Percentiles rank a stretch among this genome's conserved stretches.
Conservation (phyloP, 2,113 vertebrate species). For the Aphyosemion australe region DNA sequence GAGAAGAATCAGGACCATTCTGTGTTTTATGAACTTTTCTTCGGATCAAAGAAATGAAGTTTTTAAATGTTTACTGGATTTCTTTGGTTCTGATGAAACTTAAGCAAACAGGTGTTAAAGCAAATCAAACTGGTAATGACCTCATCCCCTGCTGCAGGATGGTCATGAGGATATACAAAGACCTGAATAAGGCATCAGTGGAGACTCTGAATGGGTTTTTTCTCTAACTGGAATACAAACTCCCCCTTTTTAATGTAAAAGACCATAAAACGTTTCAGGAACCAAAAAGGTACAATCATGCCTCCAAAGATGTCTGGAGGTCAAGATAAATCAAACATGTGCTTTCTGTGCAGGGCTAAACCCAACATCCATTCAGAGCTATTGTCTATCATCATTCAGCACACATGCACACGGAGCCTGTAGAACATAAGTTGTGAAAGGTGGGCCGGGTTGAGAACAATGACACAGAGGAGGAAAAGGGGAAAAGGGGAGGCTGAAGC, state of each 20-base stretch:
- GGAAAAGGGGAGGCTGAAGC: constrained; percentile 1
- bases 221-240: constrained; percentile 9
- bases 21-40: neutral
- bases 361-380: constrained; percentile 16
- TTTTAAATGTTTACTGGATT: neutral
- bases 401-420: constrained; percentile 6
- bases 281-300: constrained; percentile 10
- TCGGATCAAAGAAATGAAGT: too few relatives aligned
- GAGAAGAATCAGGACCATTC: neutral
- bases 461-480: constrained; percentile 9
- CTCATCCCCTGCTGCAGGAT: too few relatives aligned
- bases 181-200: too few relatives aligned
- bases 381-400: constrained; percentile 1
- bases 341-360: constrained; percentile 21
- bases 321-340: constrained; percentile 21
- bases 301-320: constrained; percentile 19
- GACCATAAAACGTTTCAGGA: constrained; percentile 22
- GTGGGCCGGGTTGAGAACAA: constrained; percentile 8
- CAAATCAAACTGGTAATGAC: too few relatives aligned
- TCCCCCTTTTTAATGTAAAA: constrained; percentile 12
- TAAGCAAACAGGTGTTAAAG: too few relatives aligned
- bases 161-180: too few relatives aligned
- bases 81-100: too few relatives aligned
- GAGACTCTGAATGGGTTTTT: neutral
- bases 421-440: constrained; percentile 26